Evolutionary conservation across 2,113 vertebrate genomes (phyloP), one percentile per base, ranked within the genome.

Genomic region (Albula goreensis): DNA sequence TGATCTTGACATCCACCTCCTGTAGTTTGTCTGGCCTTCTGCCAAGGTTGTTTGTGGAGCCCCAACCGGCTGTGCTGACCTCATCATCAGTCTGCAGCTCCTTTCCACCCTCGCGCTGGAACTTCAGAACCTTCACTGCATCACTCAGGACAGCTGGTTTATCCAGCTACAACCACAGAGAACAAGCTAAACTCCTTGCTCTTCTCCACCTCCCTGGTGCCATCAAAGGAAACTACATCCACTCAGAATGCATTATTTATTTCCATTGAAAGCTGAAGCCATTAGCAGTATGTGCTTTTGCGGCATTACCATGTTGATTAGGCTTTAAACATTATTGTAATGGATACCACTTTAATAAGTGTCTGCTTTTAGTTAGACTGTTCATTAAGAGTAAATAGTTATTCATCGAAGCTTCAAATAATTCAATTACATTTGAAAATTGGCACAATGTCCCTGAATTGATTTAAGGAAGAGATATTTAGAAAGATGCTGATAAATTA

Each of bases 21-120:
- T 91, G 88, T 6, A 96, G 93, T 78, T 88, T 93, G 91, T 94
- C 95, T 0, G 94, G 92, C 15, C 93, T 87, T 3, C 51, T 0
- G 2, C 91, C 93, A 84, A 94, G 80, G 87, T 96, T 92, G 83
- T 95, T 85, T 1, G 84, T 0, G 2, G 93, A 92, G 0, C 95
- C 95, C 95, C 95, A 96, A 15, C 95, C 95, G 0, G 93, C 94
- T 0, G 94, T 91, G 0, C 94, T 93, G 0, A 95, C 95, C 80
- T 15, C 83, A 0, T 5, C 84, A 0, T 13, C 10, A 0, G 57
- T 17, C 19, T 0, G 0, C 0, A 94, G 95, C 78, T 93, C 89
- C 0, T 50, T 85, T 22, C 83, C 93, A 0, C 92, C 93, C 0
- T 83, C 86, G 49, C 90, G 89, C 85, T 93, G 91, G 90, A 90